phyloP scores from a whole-genome alignment of 2,113 vertebrate species.

The Piaya cayana region DNA sequence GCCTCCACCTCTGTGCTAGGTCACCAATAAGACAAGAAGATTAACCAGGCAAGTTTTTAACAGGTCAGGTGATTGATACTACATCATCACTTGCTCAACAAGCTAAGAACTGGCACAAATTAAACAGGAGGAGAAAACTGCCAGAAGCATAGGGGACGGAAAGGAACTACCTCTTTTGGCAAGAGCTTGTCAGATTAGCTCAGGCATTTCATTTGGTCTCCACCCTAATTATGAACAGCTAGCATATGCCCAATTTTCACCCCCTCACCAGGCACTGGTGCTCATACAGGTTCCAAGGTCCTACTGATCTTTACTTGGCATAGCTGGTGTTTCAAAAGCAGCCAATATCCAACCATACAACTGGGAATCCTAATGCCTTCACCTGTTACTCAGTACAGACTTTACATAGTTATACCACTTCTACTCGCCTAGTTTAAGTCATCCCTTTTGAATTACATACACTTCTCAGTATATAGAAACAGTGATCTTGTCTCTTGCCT shows the following conservation, averaged over 20 bases:
- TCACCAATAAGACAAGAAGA: neutral
- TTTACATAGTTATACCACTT: neutral
- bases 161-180: neutral
- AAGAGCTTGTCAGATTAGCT: neutral
- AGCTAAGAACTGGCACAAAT: neutral
- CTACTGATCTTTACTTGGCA: neutral
- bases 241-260: neutral
- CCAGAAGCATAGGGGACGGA: neutral
- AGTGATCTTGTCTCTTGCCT: neutral
- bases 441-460: neutral
- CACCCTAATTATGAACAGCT: neutral
- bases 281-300: neutral
- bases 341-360: neutral
- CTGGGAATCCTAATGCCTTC: neutral
- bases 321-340: neutral
- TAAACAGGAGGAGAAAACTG: neutral
- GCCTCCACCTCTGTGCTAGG: neutral
- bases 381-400: neutral
- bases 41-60: neutral
- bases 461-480: too few relatives aligned
- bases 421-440: neutral
- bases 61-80: neutral
- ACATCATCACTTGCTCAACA: neutral
- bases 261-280: neutral
- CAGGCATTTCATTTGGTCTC: neutral